Conservation (phyloP, 2,888 invertebrate species). For the Trilocha varians region DNA sequence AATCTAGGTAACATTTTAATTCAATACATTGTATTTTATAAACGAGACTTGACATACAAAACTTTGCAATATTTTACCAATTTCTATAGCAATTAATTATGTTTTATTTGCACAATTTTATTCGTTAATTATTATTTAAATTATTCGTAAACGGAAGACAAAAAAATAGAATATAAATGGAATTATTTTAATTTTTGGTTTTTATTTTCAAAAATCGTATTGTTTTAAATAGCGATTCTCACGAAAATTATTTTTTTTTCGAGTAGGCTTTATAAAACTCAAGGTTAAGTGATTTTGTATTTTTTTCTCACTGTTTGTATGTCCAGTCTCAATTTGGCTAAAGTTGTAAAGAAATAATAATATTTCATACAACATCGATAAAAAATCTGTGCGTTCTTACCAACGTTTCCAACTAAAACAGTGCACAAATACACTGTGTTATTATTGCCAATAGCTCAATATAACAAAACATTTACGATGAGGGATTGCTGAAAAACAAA, state of each 20-base stretch:
- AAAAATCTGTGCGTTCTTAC: constrained; percentile 49
- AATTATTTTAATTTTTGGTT: too few relatives aligned
- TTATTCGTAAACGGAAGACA: neutral
- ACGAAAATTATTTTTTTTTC: too few relatives aligned
- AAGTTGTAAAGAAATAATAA: constrained; percentile 1
- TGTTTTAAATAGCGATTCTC: too few relatives aligned
- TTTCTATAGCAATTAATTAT: too few relatives aligned
- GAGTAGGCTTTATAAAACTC: too few relatives aligned
- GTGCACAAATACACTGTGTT: constrained; percentile 32
- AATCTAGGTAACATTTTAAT: constrained; percentile 4
- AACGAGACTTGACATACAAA: neutral
- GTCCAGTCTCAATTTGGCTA: neutral
- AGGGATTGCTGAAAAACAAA: constrained; percentile 49
- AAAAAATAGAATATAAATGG: neutral
- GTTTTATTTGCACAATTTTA: too few relatives aligned
- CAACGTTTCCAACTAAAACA: constrained; percentile 44
- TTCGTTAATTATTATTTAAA: neutral
- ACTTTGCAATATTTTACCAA: too few relatives aligned
- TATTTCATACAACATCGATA: constrained; percentile 29
- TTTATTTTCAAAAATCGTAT: too few relatives aligned
- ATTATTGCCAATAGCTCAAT: constrained; percentile 39
- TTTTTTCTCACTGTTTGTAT: neutral
- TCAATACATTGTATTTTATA: neutral
- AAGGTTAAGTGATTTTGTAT: too few relatives aligned
- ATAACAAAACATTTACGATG: constrained; percentile 27